These are phyloP conservation scores for Thaumetopoea pityocampa DNA, from an alignment of 1,140 invertebrate species.

Conservation along the genomic window DNA sequence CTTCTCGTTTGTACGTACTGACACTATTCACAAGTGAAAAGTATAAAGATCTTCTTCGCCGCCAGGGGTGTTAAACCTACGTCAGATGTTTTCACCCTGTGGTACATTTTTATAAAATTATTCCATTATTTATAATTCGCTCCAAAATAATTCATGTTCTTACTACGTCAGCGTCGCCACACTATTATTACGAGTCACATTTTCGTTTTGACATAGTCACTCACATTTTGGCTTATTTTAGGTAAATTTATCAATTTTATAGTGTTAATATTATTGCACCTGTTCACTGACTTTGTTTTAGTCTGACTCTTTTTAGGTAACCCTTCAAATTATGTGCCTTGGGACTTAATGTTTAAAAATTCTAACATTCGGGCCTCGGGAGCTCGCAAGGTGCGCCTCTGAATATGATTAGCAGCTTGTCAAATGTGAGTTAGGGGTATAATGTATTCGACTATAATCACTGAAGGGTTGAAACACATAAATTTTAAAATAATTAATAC, in stretches of 20 bases:
- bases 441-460: conserved; percentile 62
- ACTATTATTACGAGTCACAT: no score
- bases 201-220: no score
- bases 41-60: no score
- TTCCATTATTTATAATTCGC: no score
- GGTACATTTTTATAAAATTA: no score
- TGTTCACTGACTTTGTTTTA: conserved; percentile 42
- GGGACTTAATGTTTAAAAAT: conserved; percentile 59
- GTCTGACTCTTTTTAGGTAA: conserved; percentile 54
- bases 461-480: conserved; percentile 48
- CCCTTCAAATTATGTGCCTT: conserved; percentile 48
- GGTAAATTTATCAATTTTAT: not conserved
- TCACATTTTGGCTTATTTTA: no score
- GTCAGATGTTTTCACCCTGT: no score
- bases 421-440: conserved; percentile 61
- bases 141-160: no score
- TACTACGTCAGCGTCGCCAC: no score
- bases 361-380: conserved; percentile 56
- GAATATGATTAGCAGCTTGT: conserved; percentile 75
- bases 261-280: conserved; percentile 33
- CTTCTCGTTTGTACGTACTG: no score
- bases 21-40: no score
- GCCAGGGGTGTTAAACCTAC: no score
- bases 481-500: conserved; percentile 9
- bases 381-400: conserved; percentile 65